Evolutionary conservation across 2,113 vertebrate genomes (phyloP).

Genomic region (Trachemys scripta): DNA sequence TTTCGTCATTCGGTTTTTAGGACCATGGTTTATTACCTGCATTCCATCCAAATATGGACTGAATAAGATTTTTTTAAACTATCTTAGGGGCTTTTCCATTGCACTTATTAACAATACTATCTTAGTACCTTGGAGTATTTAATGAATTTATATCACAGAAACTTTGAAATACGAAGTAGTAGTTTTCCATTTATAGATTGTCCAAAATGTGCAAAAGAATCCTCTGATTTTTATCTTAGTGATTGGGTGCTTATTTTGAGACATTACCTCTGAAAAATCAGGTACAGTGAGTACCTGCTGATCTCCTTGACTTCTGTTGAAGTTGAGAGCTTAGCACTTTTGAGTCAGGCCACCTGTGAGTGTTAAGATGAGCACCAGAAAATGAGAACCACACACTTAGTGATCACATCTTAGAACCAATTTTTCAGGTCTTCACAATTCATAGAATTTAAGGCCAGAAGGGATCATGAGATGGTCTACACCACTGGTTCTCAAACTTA

Average conservation of each 20-base stretch:
- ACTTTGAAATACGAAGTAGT: not conserved
- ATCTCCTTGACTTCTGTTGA: not conserved
- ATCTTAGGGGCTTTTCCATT: not conserved
- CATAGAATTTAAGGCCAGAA: no score
- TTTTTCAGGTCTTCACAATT: no score
- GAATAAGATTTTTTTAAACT: not conserved
- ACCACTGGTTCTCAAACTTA: no score
- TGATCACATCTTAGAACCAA: no score
- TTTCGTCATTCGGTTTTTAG: not conserved
- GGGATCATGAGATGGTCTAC: no score
- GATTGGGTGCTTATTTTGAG: not conserved
- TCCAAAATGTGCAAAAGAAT: not conserved
- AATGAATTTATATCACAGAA: not conserved
- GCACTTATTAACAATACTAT: not conserved
- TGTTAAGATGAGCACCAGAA: not conserved
- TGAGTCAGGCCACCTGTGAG: not conserved
- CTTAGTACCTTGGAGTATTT: not conserved
- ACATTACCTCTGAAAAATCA: no score
- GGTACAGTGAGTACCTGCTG: not conserved
- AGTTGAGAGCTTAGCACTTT: not conserved
- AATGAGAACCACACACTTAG: not conserved
- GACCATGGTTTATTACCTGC: not conserved
- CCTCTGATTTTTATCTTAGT: not conserved
- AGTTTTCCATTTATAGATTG: not conserved
- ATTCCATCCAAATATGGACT: not conserved